A percentile compares a stretch with the other conserved stretches of the same genome.
Evolutionary conservation across 1,140 invertebrate genomes (phyloP).

Genomic region (Lerema accius): DNA sequence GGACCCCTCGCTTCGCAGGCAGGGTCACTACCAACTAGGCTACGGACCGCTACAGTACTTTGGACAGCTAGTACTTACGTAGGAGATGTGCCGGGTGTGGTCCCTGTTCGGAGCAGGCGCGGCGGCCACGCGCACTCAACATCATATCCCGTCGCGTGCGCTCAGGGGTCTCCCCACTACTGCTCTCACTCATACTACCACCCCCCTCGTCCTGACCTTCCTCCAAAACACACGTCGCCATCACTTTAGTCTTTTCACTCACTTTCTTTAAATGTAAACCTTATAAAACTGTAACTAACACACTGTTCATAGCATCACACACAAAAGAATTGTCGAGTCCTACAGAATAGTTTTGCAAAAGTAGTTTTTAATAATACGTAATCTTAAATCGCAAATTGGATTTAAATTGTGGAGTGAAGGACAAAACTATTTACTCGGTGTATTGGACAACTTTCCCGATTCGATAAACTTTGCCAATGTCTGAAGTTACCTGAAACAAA

Average conservation of each 20-base stretch:
- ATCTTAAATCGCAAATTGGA: conserved; percentile 9
- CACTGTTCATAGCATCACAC: background rate
- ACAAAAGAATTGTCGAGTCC: no score
- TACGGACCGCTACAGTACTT: no score
- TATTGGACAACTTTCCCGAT: background rate
- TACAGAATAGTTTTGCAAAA: no score
- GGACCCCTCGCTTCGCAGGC: no score
- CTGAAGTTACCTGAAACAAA: conserved; percentile 18
- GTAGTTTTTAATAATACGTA: background rate
- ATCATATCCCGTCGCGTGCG: conserved; percentile 74
- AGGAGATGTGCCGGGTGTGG: conserved; percentile 84
- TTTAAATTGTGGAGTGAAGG: background rate
- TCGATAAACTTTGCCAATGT: conserved; percentile 18
- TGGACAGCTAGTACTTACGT: conserved; percentile 70
- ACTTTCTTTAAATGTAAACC: no score
- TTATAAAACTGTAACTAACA: no score
- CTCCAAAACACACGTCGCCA: conserved; percentile 73
- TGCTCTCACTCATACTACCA: conserved; percentile 42
- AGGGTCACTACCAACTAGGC: no score
- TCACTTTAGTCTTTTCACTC: conserved; percentile 39
- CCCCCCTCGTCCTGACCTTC: conserved; percentile 71
- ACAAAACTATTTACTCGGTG: background rate
- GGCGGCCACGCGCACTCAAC: conserved; percentile 75
- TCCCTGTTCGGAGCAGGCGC: conserved; percentile 86
- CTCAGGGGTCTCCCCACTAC: conserved; percentile 50